Percentiles rank a stretch among this genome's conserved stretches.
phyloP scores from a whole-genome alignment of 2,888 invertebrate species.

The Platycheirus rosarum region DNA sequence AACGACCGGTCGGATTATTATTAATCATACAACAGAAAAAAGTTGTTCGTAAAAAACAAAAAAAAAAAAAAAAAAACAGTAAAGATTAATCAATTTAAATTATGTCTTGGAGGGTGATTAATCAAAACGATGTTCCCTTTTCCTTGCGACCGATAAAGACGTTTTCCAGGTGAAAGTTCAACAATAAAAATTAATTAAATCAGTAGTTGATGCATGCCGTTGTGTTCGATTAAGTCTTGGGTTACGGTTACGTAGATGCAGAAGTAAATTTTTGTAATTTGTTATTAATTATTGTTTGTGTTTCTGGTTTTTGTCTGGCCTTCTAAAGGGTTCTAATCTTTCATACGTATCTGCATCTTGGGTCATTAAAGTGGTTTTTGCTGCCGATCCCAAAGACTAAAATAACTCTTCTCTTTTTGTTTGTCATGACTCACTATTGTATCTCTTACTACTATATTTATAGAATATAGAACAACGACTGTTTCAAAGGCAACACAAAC shows the following conservation, averaged over 20 bases:
- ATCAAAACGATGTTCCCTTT: neutral
- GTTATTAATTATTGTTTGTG: too few species aligned
- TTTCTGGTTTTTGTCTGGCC: too few species aligned
- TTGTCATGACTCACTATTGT: constrained; percentile 11
- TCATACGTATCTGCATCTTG: too few species aligned
- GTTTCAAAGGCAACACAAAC: constrained; percentile 1
- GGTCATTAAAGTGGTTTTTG: too few species aligned
- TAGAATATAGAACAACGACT: neutral
- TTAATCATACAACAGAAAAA: constrained; percentile 14
- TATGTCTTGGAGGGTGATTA: constrained; percentile 25
- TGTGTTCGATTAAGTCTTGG: constrained; percentile 1
- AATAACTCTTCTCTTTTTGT: too few species aligned
- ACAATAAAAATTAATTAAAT: constrained; percentile 39
- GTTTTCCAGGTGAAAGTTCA: constrained; percentile 33
- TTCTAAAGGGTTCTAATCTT: too few species aligned
- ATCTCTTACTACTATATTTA: neutral
- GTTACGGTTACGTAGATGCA: too few species aligned
- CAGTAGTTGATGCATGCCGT: constrained; percentile 14
- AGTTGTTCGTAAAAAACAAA: constrained; percentile 11
- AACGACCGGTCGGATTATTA: constrained; percentile 18
- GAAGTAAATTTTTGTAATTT: too few species aligned
- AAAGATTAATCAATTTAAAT: constrained; percentile 30
- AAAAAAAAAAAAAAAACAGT: neutral
- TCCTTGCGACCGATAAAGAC: constrained; percentile 27
- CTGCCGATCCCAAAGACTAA: too few species aligned